These are phyloP conservation scores for Parauchenoglanis punctatus DNA, from an alignment of 2,797 vertebrate genomes.

Conservation along the genomic window DNA sequence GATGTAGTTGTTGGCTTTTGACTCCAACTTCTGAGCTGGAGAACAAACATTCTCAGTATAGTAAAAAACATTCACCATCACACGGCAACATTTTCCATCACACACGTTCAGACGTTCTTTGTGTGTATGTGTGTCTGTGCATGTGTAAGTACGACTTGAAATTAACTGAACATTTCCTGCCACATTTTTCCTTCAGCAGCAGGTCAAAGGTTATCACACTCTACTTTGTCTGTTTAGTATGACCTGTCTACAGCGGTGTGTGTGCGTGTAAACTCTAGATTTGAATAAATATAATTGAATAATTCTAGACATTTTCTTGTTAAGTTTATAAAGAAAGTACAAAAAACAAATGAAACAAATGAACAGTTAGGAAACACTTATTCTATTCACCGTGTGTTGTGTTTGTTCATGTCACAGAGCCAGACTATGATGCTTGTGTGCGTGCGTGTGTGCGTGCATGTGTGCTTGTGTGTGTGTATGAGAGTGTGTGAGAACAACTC, in stretches of 20 bases:
- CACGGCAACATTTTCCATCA: too few relatives aligned
- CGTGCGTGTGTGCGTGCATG: slow-evolving; percentile 11
- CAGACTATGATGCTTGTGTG: slow-evolving; percentile 18
- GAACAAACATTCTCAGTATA: too few relatives aligned
- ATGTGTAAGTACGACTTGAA: neutral
- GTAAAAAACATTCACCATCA: too few relatives aligned
- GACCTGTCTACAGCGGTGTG: neutral
- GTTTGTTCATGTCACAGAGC: slow-evolving; percentile 25
- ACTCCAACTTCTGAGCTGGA: too few relatives aligned
- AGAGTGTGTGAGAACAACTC: slow-evolving; percentile 5
- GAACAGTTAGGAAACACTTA: slow-evolving; percentile 37
- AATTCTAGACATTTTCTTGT: neutral
- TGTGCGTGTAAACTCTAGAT: slow-evolving; percentile 3
- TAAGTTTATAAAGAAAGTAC: neutral
- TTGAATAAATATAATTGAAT: too few relatives aligned
- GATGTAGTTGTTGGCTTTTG: too few relatives aligned
- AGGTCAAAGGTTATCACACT: neutral
- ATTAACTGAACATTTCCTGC: neutral
- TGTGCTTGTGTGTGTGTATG: slow-evolving; percentile 11
- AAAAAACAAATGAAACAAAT: neutral
- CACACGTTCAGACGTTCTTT: too few relatives aligned
- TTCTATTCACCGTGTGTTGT: slow-evolving; percentile 22
- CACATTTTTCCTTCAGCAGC: neutral
- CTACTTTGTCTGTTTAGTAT: neutral
- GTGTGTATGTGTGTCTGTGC: neutral